Evolutionary conservation across 2,888 invertebrate species (phyloP).

Genomic region (Dysmachus trigonus): DNA sequence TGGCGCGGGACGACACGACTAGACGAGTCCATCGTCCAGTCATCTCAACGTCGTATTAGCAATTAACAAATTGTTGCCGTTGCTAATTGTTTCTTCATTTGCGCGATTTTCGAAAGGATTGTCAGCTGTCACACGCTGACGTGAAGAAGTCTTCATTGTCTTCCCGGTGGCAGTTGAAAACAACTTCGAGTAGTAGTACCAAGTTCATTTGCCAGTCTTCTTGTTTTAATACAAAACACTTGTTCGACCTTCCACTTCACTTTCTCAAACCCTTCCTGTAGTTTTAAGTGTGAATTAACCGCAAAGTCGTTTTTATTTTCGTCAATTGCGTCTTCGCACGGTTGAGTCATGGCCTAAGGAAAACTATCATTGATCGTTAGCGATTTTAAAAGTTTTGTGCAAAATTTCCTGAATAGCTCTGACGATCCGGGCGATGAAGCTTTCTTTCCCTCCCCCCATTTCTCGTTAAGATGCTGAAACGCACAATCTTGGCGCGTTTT

Average conservation of each 20-base stretch:
- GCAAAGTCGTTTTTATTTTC: neutral
- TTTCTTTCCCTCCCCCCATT: neutral
- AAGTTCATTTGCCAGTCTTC: neutral
- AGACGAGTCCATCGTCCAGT: neutral
- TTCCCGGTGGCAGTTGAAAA: neutral
- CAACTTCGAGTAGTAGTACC: neutral
- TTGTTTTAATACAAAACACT: neutral
- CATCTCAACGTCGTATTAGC: neutral
- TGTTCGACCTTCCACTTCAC: neutral
- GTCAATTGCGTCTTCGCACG: neutral
- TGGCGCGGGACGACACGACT: neutral
- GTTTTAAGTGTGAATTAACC: neutral
- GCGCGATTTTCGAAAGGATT: neutral
- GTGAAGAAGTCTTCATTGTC: neutral
- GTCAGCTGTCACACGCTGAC: neutral
- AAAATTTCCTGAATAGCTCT: neutral
- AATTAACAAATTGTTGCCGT: neutral
- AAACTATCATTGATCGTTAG: neutral
- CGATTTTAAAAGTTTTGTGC: neutral
- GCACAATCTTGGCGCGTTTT: slow-evolving; percentile 1
- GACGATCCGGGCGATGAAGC: neutral
- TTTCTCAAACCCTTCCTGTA: neutral
- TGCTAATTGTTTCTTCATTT: neutral
- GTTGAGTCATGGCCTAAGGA: neutral
- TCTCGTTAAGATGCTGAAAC: neutral